phyloP scores from a whole-genome alignment of 2,797 vertebrate genomes.

The Cygnus olor region DNA sequence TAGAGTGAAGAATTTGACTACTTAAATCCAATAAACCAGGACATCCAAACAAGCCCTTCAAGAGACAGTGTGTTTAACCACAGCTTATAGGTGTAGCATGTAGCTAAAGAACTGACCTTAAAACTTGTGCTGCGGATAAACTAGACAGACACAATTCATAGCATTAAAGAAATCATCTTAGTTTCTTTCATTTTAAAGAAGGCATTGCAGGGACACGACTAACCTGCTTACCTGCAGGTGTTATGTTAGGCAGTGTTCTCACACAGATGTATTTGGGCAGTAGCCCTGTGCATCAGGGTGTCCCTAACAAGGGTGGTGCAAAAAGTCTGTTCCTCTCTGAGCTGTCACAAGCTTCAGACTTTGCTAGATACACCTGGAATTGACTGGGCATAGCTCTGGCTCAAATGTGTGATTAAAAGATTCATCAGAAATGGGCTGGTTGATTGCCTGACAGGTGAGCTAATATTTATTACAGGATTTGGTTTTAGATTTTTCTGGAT shows the following conservation, averaged over 20 bases:
- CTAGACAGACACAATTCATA: neutral
- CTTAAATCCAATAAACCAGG: neutral
- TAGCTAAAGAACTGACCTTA: neutral
- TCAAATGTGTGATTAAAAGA: conserved; percentile 6
- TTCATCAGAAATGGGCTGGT: conserved; percentile 5
- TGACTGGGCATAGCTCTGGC: neutral
- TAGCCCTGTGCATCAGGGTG: too few relatives aligned
- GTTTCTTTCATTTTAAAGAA: neutral
- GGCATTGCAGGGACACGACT: too few relatives aligned
- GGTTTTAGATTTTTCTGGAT: conserved; percentile 64
- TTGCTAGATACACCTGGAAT: neutral
- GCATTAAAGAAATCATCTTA: rapidly evolving
- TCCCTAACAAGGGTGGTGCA: neutral
- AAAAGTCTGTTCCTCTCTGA: neutral
- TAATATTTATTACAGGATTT: conserved; percentile 72
- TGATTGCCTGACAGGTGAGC: conserved; percentile 26
- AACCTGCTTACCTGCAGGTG: neutral
- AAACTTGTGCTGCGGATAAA: neutral
- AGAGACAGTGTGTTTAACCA: neutral
- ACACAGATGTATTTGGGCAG: rapidly evolving
- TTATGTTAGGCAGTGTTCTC: neutral
- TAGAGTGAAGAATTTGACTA: neutral
- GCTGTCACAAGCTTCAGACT: neutral
- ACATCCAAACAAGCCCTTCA: neutral
- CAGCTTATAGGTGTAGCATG: neutral